Evolutionary conservation across 2,888 invertebrate species (phyloP).

Genomic region (Pristionchus arcanus): DNA sequence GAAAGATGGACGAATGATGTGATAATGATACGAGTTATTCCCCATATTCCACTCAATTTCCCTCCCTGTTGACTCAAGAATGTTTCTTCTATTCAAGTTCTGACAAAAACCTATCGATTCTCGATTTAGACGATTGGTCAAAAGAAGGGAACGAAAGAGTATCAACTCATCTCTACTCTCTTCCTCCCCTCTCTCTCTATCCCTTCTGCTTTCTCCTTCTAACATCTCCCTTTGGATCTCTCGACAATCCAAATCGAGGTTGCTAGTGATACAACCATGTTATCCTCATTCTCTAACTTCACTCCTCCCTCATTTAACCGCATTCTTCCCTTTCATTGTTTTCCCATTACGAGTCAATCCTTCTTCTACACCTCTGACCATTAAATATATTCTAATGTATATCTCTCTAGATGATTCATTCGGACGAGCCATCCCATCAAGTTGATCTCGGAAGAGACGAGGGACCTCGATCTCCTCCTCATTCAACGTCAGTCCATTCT

Average conservation of each 20-base stretch:
- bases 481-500: background rate
- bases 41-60: background rate
- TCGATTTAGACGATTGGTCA: slow-evolving; percentile 39
- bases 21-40: background rate
- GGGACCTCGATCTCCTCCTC: slow-evolving; percentile 51
- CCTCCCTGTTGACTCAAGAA: background rate
- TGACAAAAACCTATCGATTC: slow-evolving; percentile 23
- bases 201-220: slow-evolving; percentile 6
- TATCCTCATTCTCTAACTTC: background rate
- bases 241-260: slow-evolving; percentile 21
- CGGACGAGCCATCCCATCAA: slow-evolving; percentile 57
- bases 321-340: slow-evolving; percentile 7
- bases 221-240: slow-evolving; percentile 5
- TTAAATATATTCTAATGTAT: background rate
- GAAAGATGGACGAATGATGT: background rate
- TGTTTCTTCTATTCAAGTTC: slow-evolving; percentile 21
- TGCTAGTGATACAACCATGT: slow-evolving; percentile 5
- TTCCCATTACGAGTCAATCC: background rate
- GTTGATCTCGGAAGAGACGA: slow-evolving; percentile 37
- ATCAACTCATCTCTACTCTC: slow-evolving; percentile 37
- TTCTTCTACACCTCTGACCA: background rate
- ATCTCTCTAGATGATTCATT: slow-evolving; percentile 59
- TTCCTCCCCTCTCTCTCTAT: background rate
- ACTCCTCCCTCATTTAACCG: background rate
- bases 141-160: background rate